These are phyloP conservation scores for Erebia aethiops DNA, from an alignment of 2,888 invertebrate genomes.

Conservation along the genomic window DNA sequence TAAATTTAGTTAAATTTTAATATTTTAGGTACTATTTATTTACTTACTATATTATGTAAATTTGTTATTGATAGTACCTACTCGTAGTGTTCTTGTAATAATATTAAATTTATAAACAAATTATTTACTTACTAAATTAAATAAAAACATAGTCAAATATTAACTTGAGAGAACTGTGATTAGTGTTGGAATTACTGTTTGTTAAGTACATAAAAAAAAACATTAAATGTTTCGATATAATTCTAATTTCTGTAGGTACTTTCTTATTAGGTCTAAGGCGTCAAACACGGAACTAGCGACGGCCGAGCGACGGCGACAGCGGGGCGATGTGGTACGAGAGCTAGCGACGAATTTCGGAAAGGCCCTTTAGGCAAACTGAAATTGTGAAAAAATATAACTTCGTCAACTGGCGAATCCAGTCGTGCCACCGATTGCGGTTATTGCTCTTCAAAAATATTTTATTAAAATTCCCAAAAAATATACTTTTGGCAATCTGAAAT, in stretches of 20 bases:
- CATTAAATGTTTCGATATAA: not conserved
- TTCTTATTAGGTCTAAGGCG: not conserved
- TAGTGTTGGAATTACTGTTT: conserved; percentile 9
- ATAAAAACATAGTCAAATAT: conserved; percentile 11
- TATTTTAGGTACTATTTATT: not conserved
- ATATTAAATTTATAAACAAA: not conserved
- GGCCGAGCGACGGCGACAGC: no score
- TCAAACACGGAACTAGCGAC: no score
- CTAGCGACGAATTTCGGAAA: no score
- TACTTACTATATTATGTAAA: not conserved
- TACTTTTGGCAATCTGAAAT: no score
- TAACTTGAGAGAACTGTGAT: conserved; percentile 14
- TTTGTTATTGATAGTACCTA: not conserved
- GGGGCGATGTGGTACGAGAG: no score
- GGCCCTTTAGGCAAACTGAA: no score
- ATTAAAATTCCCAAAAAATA: no score
- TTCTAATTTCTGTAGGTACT: not conserved
- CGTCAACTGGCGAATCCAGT: no score
- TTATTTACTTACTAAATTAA: not conserved
- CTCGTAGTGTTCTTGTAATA: not conserved
- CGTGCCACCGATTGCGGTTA: no score
- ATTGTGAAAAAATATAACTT: no score
- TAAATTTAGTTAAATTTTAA: not conserved
- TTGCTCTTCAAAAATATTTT: no score
- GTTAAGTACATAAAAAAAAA: not conserved